These are phyloP conservation scores for Mythimna pallens DNA, from an alignment of 2,888 invertebrate species.

Conservation along the genomic window DNA sequence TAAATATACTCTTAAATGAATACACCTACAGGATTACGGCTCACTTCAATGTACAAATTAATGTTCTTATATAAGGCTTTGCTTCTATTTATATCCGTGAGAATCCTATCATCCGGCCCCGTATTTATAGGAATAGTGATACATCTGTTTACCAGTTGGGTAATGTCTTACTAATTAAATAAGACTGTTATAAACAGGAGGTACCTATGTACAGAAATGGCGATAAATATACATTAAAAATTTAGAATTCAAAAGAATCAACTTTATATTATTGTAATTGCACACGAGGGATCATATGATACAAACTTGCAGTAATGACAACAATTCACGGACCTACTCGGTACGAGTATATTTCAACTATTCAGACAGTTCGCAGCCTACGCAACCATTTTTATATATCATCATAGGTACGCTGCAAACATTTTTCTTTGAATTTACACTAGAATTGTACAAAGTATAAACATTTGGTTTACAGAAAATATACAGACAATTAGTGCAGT, in stretches of 20 bases:
- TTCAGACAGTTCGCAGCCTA: conserved; percentile 11
- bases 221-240: background rate
- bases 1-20: conserved; percentile 8
- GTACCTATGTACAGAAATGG: too few species aligned
- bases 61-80: conserved; percentile 3
- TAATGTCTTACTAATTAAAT: background rate
- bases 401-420: conserved; percentile 19
- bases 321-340: conserved; percentile 14
- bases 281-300: background rate
- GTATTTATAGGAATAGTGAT: background rate
- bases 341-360: conserved; percentile 8
- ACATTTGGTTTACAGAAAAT: conserved; percentile 20
- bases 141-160: conserved; percentile 5
- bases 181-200: background rate
- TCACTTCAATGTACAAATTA: conserved; percentile 22
- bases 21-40: conserved; percentile 1
- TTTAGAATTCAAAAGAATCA: background rate
- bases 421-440: conserved; percentile 28
- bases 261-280: background rate
- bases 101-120: background rate
- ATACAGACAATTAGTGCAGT: conserved; percentile 12
- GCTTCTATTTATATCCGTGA: conserved; percentile 5
- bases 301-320: conserved; percentile 21
- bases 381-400: conserved; percentile 46
- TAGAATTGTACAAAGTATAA: conserved; percentile 16